These are phyloP conservation scores for Rhaphigaster nebulosa DNA, from an alignment of 2,888 invertebrate genomes.

Conservation along the genomic window DNA sequence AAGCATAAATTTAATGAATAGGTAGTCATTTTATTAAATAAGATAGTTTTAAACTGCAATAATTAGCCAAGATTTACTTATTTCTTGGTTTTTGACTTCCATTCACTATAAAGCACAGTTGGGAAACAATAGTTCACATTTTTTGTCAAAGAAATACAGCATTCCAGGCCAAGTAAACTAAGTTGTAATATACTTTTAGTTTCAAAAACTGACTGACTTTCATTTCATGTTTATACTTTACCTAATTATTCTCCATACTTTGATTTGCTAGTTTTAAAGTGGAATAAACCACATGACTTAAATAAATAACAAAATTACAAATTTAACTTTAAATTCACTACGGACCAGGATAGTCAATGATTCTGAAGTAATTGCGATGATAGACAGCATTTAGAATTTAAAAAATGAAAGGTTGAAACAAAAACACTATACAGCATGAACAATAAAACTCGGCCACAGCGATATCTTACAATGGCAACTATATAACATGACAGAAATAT, in stretches of 20 bases:
- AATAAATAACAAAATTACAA: background rate
- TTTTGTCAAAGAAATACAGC: no score
- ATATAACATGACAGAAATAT: no score
- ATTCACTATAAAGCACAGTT: background rate
- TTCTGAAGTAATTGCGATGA: background rate
- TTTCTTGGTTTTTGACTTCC: background rate
- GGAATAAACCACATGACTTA: background rate
- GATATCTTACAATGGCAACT: no score
- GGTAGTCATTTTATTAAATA: background rate
- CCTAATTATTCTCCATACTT: no score
- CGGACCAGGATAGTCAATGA: background rate
- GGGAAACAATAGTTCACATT: background rate
- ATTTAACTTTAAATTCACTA: background rate
- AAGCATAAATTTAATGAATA: background rate
- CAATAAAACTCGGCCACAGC: no score
- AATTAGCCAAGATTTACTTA: constrained; percentile 1
- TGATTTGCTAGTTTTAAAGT: no score
- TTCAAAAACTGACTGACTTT: no score
- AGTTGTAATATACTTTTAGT: no score
- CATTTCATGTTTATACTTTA: no score
- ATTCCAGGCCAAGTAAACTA: no score
- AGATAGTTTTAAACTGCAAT: background rate
- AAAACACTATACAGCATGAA: no score
- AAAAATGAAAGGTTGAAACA: background rate
- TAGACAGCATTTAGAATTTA: background rate